These are phyloP conservation scores for Diadumene lineata DNA, from an alignment of 92 coral and sea anemone species.

Conservation along the genomic window DNA sequence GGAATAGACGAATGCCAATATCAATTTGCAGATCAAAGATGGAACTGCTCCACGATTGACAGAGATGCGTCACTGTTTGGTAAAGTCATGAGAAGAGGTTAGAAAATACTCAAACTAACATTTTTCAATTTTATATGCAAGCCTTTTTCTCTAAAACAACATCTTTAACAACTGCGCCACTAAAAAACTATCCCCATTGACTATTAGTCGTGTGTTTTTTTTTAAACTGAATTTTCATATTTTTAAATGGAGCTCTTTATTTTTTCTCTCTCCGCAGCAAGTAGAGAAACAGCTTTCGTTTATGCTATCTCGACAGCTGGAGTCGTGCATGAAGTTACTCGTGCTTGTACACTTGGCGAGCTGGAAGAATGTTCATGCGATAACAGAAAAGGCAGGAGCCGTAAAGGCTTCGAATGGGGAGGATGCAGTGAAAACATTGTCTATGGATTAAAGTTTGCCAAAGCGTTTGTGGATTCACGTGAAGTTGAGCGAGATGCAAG, in stretches of 20 bases:
- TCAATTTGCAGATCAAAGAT: constrained; percentile 82
- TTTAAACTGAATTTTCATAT: background rate
- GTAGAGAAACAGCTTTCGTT: constrained; percentile 93
- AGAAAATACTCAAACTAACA: too few species aligned
- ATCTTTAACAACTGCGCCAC: background rate
- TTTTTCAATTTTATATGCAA: background rate
- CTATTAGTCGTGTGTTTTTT: background rate
- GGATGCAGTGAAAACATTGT: constrained; percentile 94
- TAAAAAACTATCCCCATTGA: background rate
- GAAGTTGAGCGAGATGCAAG: constrained; percentile 89
- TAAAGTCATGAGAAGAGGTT: constrained; percentile 89
- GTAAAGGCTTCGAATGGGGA: constrained; percentile 95
- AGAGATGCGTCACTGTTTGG: constrained; percentile 94
- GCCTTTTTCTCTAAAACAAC: background rate
- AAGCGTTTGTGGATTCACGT: constrained; percentile 88
- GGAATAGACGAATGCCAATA: constrained; percentile 89
- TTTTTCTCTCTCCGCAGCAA: constrained; percentile 54
- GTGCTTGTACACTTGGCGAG: constrained; percentile 95
- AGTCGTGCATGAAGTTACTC: constrained; percentile 94
- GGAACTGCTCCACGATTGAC: constrained; percentile 95
- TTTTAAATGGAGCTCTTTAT: background rate
- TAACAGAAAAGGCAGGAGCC: constrained; percentile 65
- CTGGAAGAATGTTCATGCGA: constrained; percentile 84
- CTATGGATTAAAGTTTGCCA: constrained; percentile 87
- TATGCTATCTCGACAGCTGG: constrained; percentile 97